These are phyloP conservation scores for Heterodera filipjevi DNA, from an alignment of 2,888 invertebrate species.

Conservation along the genomic window DNA sequence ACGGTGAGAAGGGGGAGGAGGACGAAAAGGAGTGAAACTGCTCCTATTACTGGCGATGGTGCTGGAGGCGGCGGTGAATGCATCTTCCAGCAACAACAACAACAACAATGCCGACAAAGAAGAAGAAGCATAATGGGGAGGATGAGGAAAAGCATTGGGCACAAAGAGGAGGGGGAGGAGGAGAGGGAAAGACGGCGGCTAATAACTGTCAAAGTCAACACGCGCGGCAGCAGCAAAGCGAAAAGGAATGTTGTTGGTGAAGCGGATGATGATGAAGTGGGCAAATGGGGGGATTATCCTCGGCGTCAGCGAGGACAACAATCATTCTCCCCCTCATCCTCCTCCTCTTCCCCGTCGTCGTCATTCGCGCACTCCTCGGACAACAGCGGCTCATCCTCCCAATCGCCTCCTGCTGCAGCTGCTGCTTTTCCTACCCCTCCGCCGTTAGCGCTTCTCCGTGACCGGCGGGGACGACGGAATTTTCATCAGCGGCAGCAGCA, in stretches of 20 bases:
- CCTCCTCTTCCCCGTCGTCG: neutral
- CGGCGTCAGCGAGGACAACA: neutral
- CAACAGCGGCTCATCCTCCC: neutral
- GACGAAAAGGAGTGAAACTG: neutral
- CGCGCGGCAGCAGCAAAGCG: neutral
- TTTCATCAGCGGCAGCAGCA: neutral
- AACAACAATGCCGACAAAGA: neutral
- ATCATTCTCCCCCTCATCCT: neutral
- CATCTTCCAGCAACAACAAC: no score
- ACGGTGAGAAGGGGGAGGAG: neutral
- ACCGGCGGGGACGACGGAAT: no score
- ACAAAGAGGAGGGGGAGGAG: neutral
- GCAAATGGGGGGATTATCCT: no score
- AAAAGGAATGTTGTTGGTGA: neutral
- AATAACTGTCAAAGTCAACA: neutral
- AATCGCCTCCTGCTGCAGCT: neutral
- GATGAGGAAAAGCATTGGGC: neutral
- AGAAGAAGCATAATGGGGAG: neutral
- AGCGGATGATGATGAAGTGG: no score
- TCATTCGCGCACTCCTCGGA: neutral
- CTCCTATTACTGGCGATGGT: no score
- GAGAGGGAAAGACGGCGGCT: neutral
- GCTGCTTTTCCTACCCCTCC: neutral
- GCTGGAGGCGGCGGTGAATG: no score
- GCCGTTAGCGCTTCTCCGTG: slow-evolving; percentile 7